These are phyloP conservation scores for Loris lydekkerianus DNA, from an alignment of 2,797 vertebrate species.

Conservation along the genomic window DNA sequence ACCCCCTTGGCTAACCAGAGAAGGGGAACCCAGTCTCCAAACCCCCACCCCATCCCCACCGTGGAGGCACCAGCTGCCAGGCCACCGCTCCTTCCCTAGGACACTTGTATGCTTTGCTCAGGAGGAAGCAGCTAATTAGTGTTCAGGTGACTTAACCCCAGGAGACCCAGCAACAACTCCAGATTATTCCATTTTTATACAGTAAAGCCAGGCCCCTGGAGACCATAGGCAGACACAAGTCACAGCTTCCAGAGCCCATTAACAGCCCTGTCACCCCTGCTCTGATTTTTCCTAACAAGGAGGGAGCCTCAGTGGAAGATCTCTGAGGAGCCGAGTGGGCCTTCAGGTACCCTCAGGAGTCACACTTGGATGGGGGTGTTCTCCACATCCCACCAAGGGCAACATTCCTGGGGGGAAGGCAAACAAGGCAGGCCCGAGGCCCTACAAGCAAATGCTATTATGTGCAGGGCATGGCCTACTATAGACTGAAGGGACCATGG, in stretches of 20 bases:
- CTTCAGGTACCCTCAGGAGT: not conserved
- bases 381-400: not conserved
- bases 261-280: accelerated
- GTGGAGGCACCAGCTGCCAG: not conserved
- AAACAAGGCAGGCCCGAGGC: not conserved
- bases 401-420: not conserved
- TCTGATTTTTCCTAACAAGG: not conserved
- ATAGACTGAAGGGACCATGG: not conserved
- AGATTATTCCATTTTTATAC: not conserved
- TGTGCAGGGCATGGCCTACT: not conserved
- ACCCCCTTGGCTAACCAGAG: not conserved
- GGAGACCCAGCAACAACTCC: not conserved
- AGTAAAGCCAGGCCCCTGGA: not conserved
- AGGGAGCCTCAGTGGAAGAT: accelerated
- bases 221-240: not conserved
- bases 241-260: not conserved
- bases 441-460: not conserved
- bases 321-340: not conserved
- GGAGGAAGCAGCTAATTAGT: not conserved
- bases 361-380: too few species aligned
- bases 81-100: not conserved
- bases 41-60: not conserved
- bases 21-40: not conserved
- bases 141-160: not conserved
- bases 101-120: not conserved